Evolutionary conservation across 2,113 vertebrate species (phyloP).

Genomic region (Empidonax traillii): DNA sequence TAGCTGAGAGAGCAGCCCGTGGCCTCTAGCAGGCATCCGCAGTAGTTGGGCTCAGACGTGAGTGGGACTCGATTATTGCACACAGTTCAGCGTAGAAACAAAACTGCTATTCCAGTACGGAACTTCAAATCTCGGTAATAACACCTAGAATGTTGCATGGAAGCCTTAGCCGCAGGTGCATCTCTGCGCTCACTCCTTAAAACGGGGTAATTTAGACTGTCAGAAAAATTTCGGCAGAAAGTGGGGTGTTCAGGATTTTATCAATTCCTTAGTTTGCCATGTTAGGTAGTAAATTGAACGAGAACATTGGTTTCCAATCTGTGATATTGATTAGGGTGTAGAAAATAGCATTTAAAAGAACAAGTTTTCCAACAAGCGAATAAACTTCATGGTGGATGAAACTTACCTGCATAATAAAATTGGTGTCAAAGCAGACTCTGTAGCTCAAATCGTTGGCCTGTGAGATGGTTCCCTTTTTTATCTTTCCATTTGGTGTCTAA

Average conservation of each 20-base stretch:
- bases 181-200: neutral
- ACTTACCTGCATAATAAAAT: neutral
- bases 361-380: neutral
- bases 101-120: fast-evolving
- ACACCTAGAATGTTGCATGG: neutral
- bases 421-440: neutral
- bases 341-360: neutral
- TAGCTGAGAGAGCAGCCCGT: neutral
- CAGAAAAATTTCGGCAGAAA: neutral
- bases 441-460: neutral
- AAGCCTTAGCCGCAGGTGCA: fast-evolving
- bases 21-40: too few relatives aligned
- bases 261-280: neutral
- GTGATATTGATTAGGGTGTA: neutral
- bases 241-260: neutral
- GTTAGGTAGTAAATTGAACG: neutral
- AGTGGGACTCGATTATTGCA: fast-evolving
- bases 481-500: neutral
- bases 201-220: neutral
- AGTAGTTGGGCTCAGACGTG: neutral
- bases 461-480: neutral
- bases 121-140: neutral
- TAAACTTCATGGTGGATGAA: neutral
- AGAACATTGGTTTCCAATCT: neutral
- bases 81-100: fast-evolving